Conservation (phyloP, 1,140 invertebrate genomes). For the Teleogryllus occipitalis region DNA sequence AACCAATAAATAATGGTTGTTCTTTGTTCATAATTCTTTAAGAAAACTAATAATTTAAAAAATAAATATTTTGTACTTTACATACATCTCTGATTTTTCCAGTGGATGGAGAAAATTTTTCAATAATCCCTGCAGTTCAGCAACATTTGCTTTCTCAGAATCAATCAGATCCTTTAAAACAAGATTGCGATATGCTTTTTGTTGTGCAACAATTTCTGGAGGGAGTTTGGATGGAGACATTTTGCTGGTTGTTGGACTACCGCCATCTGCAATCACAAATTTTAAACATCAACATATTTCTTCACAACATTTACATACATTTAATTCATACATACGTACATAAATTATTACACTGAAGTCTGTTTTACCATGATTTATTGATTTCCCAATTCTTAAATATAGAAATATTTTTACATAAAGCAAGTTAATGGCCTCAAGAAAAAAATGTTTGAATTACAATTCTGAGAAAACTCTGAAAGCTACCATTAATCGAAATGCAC, state of each 20-base stretch:
- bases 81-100: constrained; percentile 77
- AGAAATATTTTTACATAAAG: no score
- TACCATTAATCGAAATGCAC: background rate
- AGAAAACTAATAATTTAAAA: no score
- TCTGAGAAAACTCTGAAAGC: background rate
- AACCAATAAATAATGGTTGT: no score
- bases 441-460: background rate
- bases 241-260: constrained; percentile 11
- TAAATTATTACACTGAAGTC: no score
- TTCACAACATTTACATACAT: no score
- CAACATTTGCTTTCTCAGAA: constrained; percentile 81
- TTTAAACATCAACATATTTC: no score
- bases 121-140: constrained; percentile 75
- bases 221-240: constrained; percentile 19
- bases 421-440: background rate
- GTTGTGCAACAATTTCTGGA: constrained; percentile 44
- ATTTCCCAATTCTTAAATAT: no score
- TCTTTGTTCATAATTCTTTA: no score
- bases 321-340: no score
- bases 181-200: constrained; percentile 60
- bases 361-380: no score
- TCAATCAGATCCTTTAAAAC: constrained; percentile 90
- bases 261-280: background rate
- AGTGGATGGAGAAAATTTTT: constrained; percentile 78
- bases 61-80: constrained; percentile 25